Conservation (phyloP, 2,113 vertebrate genomes). For the Mungos mungo region DNA sequence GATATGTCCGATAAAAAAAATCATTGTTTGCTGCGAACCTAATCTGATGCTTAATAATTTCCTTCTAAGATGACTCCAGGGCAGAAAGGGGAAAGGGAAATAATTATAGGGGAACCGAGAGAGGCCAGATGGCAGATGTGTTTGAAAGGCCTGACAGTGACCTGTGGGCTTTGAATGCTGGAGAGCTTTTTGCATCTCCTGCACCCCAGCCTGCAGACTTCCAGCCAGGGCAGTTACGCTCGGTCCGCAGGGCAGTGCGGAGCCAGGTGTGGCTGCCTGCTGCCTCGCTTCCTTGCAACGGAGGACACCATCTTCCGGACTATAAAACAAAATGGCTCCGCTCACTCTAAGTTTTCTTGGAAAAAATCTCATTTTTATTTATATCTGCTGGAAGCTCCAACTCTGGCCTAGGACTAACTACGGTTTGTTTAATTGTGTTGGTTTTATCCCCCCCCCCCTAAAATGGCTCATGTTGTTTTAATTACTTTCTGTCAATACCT, state of each 20-base stretch:
- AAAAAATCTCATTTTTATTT: slow-evolving; percentile 21
- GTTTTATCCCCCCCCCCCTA: neutral
- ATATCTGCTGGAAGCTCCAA: neutral
- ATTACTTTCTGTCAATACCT: slow-evolving; percentile 40
- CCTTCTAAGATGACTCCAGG: slow-evolving; percentile 52
- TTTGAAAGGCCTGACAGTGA: slow-evolving; percentile 50
- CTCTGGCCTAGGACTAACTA: neutral
- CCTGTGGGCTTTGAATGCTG: slow-evolving; percentile 27
- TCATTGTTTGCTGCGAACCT: slow-evolving; percentile 8
- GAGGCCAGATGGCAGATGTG: slow-evolving; percentile 70
- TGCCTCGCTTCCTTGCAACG: slow-evolving; percentile 17
- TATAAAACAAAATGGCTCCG: neutral
- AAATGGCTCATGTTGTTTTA: slow-evolving; percentile 47
- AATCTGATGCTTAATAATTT: slow-evolving; percentile 40
- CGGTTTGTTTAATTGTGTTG: neutral
- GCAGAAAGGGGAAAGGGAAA: slow-evolving; percentile 51
- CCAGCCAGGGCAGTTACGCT: neutral
- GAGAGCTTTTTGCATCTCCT: neutral
- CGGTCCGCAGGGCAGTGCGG: neutral
- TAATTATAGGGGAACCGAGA: slow-evolving; percentile 44
- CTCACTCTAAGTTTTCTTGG: neutral
- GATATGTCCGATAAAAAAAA: neutral
- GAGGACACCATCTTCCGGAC: slow-evolving; percentile 25
- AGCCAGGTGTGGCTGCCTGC: slow-evolving; percentile 25
- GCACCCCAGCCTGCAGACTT: neutral